Evolutionary conservation across 2,797 vertebrate genomes (phyloP).

Genomic region (Ceryle rudis): DNA sequence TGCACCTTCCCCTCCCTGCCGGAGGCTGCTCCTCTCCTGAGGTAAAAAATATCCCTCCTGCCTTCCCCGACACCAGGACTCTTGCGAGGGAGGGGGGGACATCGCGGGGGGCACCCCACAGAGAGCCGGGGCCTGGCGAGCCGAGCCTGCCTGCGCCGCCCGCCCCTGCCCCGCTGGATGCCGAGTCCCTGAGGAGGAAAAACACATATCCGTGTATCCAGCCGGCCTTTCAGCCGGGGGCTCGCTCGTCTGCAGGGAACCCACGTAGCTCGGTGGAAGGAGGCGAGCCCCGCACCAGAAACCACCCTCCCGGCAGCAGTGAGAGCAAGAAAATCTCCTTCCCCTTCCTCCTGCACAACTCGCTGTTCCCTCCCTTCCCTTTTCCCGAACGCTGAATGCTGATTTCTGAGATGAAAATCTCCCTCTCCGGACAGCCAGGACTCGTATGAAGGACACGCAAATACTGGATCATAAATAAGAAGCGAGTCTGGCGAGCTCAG

Average conservation of each 20-base stretch:
- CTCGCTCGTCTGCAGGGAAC: constrained; percentile 37
- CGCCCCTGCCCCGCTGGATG: constrained; percentile 36
- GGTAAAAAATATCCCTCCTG: constrained; percentile 47
- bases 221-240: not conserved
- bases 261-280: constrained; percentile 22
- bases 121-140: constrained; percentile 16
- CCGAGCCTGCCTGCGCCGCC: not conserved
- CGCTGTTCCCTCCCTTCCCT: constrained; percentile 30
- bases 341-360: constrained; percentile 60
- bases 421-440: constrained; percentile 61
- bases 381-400: constrained; percentile 51
- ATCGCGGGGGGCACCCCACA: constrained; percentile 30
- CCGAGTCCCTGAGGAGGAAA: constrained; percentile 29
- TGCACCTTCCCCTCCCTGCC: constrained; percentile 62
- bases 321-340: constrained; percentile 45
- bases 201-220: not conserved
- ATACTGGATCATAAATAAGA: constrained; percentile 67
- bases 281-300: constrained; percentile 65
- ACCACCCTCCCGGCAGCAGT: constrained; percentile 31
- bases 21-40: constrained; percentile 73
- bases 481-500: constrained; percentile 70
- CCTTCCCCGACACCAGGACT: constrained; percentile 41
- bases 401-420: constrained; percentile 71
- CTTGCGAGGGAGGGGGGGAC: constrained; percentile 49
- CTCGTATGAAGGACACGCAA: constrained; percentile 67